Evolutionary conservation across 2,888 invertebrate species (phyloP).

Genomic region (Stramonita haemastoma): DNA sequence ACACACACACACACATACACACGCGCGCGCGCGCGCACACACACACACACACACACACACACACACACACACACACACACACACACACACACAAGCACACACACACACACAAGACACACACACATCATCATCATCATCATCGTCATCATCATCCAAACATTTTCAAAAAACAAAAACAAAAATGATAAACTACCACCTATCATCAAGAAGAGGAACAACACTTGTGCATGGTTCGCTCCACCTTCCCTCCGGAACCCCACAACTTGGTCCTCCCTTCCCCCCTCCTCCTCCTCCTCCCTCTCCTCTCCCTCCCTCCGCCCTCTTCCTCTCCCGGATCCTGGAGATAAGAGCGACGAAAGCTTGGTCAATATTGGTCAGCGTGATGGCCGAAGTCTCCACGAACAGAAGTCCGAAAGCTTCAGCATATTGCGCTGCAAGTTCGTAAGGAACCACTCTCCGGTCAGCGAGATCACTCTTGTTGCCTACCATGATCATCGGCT

Average conservation of each 20-base stretch:
- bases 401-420: slow-evolving; percentile 28
- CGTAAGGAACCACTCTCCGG: slow-evolving; percentile 25
- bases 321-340: slow-evolving; percentile 32
- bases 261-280: background rate
- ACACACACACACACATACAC: too few species aligned
- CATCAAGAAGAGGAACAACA: slow-evolving; percentile 20
- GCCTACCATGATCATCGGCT: slow-evolving; percentile 44
- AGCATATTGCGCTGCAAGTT: slow-evolving; percentile 25
- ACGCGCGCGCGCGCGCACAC: too few species aligned
- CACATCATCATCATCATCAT: background rate
- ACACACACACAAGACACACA: background rate
- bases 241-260: background rate
- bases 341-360: slow-evolving; percentile 21
- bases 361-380: slow-evolving; percentile 29
- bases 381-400: slow-evolving; percentile 36
- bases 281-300: background rate
- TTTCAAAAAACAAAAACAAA: background rate
- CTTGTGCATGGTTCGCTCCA: slow-evolving; percentile 1
- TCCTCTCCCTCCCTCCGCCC: background rate
- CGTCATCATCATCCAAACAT: background rate
- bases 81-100: too few species aligned
- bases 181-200: background rate
- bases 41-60: too few species aligned
- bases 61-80: too few species aligned
- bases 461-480: slow-evolving; percentile 39